Base-by-base conservation (phyloP, 2,797 vertebrate genomes). In the Pangasius djambal region DNA sequence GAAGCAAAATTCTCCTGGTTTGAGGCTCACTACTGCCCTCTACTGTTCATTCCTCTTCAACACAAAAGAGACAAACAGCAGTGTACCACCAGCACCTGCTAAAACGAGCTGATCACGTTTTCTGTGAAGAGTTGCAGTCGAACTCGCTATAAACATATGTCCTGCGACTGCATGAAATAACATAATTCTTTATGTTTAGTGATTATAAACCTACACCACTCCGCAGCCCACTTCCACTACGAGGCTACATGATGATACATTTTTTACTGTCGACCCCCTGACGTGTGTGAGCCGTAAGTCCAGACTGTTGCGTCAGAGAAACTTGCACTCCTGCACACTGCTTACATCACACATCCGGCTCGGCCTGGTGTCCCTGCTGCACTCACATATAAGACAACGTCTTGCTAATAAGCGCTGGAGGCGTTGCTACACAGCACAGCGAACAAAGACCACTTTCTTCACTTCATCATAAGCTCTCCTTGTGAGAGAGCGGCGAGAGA, bases 361-460 rank as follows among this genome's bases (percentile, higher is more conserved):
- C 37, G 6, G 40, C 37, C 59, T 63, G 0, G 22, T 44, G 65
- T 83, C 25, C 61, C 61, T 6, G 8, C 61, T 50, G 44, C 61
- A 8, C 61, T 48, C 61, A 31, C 22, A 28, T n/a, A 34, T 18
- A n/a, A 20, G 15, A 31, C 18, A 70, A 25, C 34, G 6, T 84
- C 87, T n/a, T 6, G 5, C 13, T 85, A 52, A 84, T 22, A 59
- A 88, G 82, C 44, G 25, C 82, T 6, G 34, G 72, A 22, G 34
- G 82, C 65, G 52, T 44, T 4, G n/a, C 22, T 50, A 15, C 61
- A 70, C 37, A 57, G 85, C 72, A 57, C 57, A 44, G 83, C 0
- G 10, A 52, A 87, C 87, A 90, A 61, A 55, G 85, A 61, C 44
- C 6, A 20, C 70, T 78, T 74, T 90, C 52, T 87, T 52, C 81